Base-by-base conservation (phyloP, 2,797 vertebrate species). In the Enteromius unitaeniatus region DNA sequence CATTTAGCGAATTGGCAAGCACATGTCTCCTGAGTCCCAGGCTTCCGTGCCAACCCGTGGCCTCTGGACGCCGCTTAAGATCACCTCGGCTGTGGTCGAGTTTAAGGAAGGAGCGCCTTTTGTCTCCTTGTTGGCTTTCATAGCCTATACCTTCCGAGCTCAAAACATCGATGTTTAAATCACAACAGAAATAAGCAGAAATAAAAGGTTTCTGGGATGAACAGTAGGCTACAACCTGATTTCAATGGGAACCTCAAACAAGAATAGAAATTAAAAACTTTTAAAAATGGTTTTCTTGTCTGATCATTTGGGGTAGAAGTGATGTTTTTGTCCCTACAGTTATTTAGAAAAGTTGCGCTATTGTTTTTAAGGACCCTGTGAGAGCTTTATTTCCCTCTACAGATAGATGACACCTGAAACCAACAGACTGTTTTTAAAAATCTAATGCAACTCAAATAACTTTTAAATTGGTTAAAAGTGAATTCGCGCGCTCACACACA, bases 1-100 rank as follows among this genome's bases (percentile, higher is more conserved):
- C 93, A 94, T 95, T 95, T 95, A 95, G 93, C 91, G 90, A 91
- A 88, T 94, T 96, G 95, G 95, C 95, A 95, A 76, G 77, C 88
- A 70, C 83, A 23, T 84, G 53, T 75, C 87, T 88, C 88, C 91
- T 89, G 88, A 90, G 83, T 87, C 85, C 74, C 26, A 5, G n/a
- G 28, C 81, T 72, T 74, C 86, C 64, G 72, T 90, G 92, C 93
- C 93, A 94, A 87, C 87, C 26, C 91, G 83, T 75, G 86, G 81
- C 86, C 90, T 85, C 85, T 85, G 86, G 85, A 88, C 80, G 55
- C 80, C 74, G 79, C 84, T 78, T 87, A 83, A 78, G 80, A 79
- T 86, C 72, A 78, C 84, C 81, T 79, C 76, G 82, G 79, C 84
- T 51, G 85, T 76, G 82, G 82, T 83, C 86, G 79, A 82, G 84